Evolutionary conservation across 1,140 invertebrate genomes (phyloP).

Genomic region (Ceratina calcarata): DNA sequence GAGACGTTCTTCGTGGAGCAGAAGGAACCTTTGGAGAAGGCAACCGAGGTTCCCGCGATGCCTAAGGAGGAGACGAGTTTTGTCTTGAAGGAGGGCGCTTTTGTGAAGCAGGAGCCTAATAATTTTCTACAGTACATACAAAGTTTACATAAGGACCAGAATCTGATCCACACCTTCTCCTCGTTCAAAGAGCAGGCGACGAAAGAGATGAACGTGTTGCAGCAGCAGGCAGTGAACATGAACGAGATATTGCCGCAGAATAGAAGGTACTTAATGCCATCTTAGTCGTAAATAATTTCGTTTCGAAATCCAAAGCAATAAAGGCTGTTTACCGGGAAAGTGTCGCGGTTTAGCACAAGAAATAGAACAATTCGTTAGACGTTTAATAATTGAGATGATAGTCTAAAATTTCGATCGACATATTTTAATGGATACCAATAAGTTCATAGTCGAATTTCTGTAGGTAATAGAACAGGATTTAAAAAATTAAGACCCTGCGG

Average conservation of each 20-base stretch:
- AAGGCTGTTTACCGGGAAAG: conserved; percentile 40
- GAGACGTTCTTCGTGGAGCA: conserved; percentile 66
- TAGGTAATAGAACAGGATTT: too few species aligned
- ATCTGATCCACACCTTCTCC: conserved; percentile 74
- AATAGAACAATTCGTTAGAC: conserved; percentile 46
- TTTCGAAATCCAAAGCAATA: conserved; percentile 52
- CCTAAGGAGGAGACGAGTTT: conserved; percentile 74
- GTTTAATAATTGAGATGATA: conserved; percentile 25
- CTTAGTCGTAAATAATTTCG: conserved; percentile 68
- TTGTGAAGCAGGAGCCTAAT: conserved; percentile 70
- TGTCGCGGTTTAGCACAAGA: conserved; percentile 26
- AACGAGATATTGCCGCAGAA: conserved; percentile 78
- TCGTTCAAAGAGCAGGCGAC: conserved; percentile 76
- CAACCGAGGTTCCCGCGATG: conserved; percentile 47
- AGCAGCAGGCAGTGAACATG: conserved; percentile 77
- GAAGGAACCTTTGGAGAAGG: conserved; percentile 68
- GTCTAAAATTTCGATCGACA: too few species aligned
- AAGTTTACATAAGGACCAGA: conserved; percentile 75
- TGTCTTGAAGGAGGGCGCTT: conserved; percentile 70
- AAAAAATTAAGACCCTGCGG: too few species aligned
- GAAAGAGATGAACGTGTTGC: conserved; percentile 69
- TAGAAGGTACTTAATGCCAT: conserved; percentile 78
- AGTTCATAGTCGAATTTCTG: neutral
- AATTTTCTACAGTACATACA: conserved; percentile 76
- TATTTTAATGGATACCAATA: neutral